Base-by-base conservation (phyloP, 2,113 vertebrate genomes). In the Fulmarus glacialis region DNA sequence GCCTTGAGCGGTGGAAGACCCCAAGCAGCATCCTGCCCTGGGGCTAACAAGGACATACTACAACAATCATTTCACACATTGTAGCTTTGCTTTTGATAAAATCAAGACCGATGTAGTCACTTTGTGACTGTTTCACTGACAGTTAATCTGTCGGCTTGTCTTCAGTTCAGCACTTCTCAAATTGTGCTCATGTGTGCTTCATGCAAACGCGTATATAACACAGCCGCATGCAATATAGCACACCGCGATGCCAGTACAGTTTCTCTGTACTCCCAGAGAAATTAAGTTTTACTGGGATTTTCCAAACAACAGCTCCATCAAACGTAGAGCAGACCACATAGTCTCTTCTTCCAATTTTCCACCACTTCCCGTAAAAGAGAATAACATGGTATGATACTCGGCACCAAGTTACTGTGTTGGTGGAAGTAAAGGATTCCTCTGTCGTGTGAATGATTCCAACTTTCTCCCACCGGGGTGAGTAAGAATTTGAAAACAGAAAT, bases 161-260 rank as follows among this genome's bases (percentile, higher is more conserved):
- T 52, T 56, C 74, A 79, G 7, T 79, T 67, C 1, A 1, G 3
- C n/a, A 11, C 42, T 85, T 75, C 78, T 47, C 24, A 88, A 2
- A 42, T 18, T 12, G 11, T 55, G 16, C 27, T 52, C 19, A 4
- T 5, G 5, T 19, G 18, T 27, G 36, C 9, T 52, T 56, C 15
- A 11, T 9, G 30, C 23, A 42, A 43, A 3, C 0, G 1, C 3
- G 1, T 12, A 11, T 53, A 12, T 4, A 77, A 29, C 29, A 47
- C 19, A 87, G 58, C 53, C 64, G 48, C 45, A 64, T 3, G 23
- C 7, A 36, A 23, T 21, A 32, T 2, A 68, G 45, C 38, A 50
- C 2, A 2, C 19, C 53, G 42, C 2, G 0, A 40, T 55, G 32
- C 30, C 66, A 66, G 17, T n/a, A n/a, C n/a, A n/a, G 9, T 22